Conservation (phyloP, 1,140 invertebrate genomes). For the Rhyacophila brunnea region DNA sequence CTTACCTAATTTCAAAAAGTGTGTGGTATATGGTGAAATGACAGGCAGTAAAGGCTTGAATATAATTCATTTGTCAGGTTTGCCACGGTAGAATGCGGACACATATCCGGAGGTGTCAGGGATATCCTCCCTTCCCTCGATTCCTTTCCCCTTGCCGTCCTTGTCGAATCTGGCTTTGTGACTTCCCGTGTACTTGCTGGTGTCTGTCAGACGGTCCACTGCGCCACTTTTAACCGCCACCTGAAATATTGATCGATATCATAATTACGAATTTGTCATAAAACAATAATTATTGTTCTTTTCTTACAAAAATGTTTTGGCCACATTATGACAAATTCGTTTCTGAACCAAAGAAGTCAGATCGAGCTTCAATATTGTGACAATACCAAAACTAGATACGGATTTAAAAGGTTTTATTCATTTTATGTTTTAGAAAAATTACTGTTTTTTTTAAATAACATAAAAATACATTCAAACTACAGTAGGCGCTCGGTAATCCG, state of each 20-base stretch:
- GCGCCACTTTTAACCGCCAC: conserved; percentile 55
- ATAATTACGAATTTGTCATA: no score
- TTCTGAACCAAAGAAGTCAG: no score
- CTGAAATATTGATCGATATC: neutral
- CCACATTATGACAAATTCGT: no score
- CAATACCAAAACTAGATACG: no score
- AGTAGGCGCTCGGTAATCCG: no score
- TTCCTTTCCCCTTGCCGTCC: conserved; percentile 68
- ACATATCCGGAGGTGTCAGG: conserved; percentile 68
- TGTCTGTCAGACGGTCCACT: conserved; percentile 74
- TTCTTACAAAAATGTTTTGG: no score
- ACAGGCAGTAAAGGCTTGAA: neutral
- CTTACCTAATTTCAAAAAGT: neutral
- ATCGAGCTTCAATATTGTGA: no score
- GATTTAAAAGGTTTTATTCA: no score
- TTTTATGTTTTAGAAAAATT: no score
- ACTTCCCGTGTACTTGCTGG: conserved; percentile 73
- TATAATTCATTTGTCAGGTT: conserved; percentile 8
- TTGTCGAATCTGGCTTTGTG: conserved; percentile 75
- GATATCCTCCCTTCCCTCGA: conserved; percentile 66
- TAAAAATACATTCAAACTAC: no score
- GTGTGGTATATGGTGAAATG: neutral
- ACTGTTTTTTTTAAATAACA: no score
- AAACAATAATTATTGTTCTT: no score
- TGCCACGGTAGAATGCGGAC: conserved; percentile 59